A percentile compares a stretch with the other conserved stretches of the same genome.
Evolutionary conservation across 2,797 vertebrate genomes (phyloP).

Genomic region (Microchirus variegatus): DNA sequence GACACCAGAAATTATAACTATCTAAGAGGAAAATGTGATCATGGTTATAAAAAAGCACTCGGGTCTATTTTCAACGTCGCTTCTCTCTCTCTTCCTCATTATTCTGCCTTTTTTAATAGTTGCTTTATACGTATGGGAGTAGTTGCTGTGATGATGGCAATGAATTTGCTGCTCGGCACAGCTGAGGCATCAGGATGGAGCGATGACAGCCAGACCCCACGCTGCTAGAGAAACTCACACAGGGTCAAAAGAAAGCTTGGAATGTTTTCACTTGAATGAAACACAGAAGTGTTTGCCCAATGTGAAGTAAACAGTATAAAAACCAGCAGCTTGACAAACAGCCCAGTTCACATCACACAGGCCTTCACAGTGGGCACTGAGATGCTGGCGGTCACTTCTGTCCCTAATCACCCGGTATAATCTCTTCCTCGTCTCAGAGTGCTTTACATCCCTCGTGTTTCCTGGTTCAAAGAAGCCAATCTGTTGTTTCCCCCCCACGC

Average conservation of each 20-base stretch:
- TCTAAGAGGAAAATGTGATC: constrained; percentile 60
- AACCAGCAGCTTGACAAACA: constrained; percentile 75
- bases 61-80: constrained; percentile 66
- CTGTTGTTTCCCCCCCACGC: constrained; percentile 36
- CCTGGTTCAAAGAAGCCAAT: constrained; percentile 35
- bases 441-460: constrained; percentile 40
- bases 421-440: constrained; percentile 44
- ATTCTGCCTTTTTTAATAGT: constrained; percentile 59
- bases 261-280: constrained; percentile 67
- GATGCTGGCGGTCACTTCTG: constrained; percentile 39
- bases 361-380: constrained; percentile 45
- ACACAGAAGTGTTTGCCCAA: constrained; percentile 52
- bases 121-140: constrained; percentile 28
- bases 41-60: constrained; percentile 66
- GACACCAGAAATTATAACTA: constrained; percentile 73
- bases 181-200: constrained; percentile 62
- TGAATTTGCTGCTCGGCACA: constrained; percentile 60
- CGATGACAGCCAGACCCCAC: constrained; percentile 67
- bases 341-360: constrained; percentile 30
- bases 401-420: constrained; percentile 41
- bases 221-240: constrained; percentile 49
- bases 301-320: constrained; percentile 51
- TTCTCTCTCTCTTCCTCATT: constrained; percentile 53
- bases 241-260: constrained; percentile 60
- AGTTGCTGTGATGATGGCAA: constrained; percentile 41